Conservation (phyloP, 2,888 invertebrate species). For the Subacronicta megacephala region DNA sequence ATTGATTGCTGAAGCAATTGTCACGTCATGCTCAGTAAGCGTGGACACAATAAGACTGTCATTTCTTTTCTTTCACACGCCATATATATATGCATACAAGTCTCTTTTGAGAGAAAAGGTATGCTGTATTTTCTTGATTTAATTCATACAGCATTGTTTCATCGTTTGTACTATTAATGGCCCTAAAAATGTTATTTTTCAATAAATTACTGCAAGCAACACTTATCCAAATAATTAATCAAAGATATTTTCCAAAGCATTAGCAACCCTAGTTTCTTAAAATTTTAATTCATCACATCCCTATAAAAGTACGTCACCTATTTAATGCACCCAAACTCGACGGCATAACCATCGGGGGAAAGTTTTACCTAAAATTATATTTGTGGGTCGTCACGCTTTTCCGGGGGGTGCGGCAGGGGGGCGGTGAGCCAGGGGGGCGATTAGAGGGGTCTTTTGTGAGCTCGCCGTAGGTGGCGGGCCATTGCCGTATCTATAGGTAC, state of each 20-base stretch:
- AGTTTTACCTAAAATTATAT: constrained; percentile 89
- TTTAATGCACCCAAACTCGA: constrained; percentile 80
- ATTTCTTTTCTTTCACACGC: constrained; percentile 16
- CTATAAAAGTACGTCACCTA: constrained; percentile 64
- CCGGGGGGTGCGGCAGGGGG: constrained; percentile 68
- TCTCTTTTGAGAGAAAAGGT: no score
- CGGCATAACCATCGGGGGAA: constrained; percentile 82
- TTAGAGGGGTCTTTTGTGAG: constrained; percentile 85
- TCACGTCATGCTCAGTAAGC: constrained; percentile 32
- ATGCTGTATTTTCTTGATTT: no score
- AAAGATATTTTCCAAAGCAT: constrained; percentile 39
- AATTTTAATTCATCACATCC: constrained; percentile 60
- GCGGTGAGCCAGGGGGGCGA: constrained; percentile 73
- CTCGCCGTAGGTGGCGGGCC: constrained; percentile 76
- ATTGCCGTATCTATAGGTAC: constrained; percentile 75
- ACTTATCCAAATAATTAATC: constrained; percentile 37
- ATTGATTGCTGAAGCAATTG: constrained; percentile 54
- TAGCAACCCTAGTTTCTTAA: constrained; percentile 44
- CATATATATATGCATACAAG: no score
- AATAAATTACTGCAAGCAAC: background rate
- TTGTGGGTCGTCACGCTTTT: constrained; percentile 90
- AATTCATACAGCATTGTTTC: no score
- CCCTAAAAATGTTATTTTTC: no score
- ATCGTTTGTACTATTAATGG: no score
- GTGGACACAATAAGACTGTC: constrained; percentile 26